These are phyloP conservation scores for Gymnorhina tibicen DNA, from an alignment of 2,113 vertebrate species.

Conservation along the genomic window DNA sequence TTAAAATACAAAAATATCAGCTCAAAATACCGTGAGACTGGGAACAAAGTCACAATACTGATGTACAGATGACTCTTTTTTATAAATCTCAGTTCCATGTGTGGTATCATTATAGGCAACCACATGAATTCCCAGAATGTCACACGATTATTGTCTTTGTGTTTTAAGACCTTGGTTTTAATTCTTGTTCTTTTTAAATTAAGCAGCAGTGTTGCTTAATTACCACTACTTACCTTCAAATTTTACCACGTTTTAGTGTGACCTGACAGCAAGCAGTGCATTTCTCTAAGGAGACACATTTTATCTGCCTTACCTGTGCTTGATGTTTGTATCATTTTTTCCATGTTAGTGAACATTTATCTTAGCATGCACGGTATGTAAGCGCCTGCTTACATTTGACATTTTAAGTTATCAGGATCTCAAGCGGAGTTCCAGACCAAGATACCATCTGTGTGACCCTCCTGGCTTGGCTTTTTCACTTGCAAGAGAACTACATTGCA, in stretches of 20 bases:
- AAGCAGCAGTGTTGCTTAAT: not conserved
- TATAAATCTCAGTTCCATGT: not conserved
- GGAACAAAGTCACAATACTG: not conserved
- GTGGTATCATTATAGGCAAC: not conserved
- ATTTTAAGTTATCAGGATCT: too few species aligned
- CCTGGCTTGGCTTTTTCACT: not conserved
- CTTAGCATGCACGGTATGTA: not conserved
- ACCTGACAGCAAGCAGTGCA: not conserved
- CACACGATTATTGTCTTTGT: not conserved
- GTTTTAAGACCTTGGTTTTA: not conserved
- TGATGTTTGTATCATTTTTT: not conserved
- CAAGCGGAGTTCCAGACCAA: not conserved
- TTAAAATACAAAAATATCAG: not conserved
- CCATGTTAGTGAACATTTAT: not conserved
- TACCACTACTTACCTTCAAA: not conserved
- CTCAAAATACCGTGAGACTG: not conserved
- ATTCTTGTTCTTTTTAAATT: not conserved
- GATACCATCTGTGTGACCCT: not conserved
- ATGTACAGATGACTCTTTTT: not conserved
- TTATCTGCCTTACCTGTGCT: not conserved
- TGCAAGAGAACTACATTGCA: fast-evolving
- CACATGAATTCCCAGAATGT: not conserved
- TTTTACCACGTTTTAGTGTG: not conserved
- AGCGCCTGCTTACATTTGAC: not conserved
- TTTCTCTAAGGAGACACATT: not conserved